Percentiles rank a stretch among this genome's conserved stretches.
These are phyloP conservation scores for Ctenodactylus gundi DNA, from an alignment of 2,113 vertebrate genomes.

Conservation along the genomic window DNA sequence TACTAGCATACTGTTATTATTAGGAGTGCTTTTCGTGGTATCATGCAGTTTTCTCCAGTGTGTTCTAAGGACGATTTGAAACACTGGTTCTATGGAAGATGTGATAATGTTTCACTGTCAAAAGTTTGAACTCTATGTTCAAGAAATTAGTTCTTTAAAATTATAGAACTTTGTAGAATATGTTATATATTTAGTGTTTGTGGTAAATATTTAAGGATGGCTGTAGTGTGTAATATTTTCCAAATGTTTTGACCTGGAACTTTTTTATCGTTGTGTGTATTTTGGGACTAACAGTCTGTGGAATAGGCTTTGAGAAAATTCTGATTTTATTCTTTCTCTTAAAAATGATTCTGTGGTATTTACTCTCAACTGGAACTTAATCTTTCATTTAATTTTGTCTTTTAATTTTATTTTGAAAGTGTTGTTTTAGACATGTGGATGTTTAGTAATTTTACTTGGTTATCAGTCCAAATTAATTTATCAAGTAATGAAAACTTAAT, in stretches of 20 bases:
- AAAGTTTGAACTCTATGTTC: slow-evolving; percentile 1
- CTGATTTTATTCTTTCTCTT: slow-evolving; percentile 28
- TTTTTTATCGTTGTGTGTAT: slow-evolving; percentile 19
- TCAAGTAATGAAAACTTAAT: slow-evolving; percentile 3
- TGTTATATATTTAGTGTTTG: background rate
- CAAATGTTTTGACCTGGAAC: background rate
- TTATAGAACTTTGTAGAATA: background rate
- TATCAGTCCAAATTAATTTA: background rate
- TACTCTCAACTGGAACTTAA: background rate
- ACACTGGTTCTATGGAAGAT: background rate
- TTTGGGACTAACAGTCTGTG: background rate
- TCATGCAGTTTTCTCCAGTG: background rate
- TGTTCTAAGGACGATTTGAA: background rate
- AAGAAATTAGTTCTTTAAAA: background rate
- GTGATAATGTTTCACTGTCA: background rate
- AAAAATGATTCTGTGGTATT: slow-evolving; percentile 23
- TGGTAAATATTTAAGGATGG: background rate
- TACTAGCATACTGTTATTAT: background rate
- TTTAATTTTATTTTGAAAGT: slow-evolving; percentile 33
- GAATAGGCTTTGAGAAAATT: slow-evolving; percentile 17
- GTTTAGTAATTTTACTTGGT: background rate
- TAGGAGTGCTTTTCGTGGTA: background rate
- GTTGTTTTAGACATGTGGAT: slow-evolving; percentile 1
- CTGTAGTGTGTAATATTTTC: background rate
- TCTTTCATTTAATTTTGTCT: background rate